These are phyloP conservation scores for Stichodactyla helianthus DNA, from an alignment of 64 coral and sea anemone genomes.

Conservation along the genomic window DNA sequence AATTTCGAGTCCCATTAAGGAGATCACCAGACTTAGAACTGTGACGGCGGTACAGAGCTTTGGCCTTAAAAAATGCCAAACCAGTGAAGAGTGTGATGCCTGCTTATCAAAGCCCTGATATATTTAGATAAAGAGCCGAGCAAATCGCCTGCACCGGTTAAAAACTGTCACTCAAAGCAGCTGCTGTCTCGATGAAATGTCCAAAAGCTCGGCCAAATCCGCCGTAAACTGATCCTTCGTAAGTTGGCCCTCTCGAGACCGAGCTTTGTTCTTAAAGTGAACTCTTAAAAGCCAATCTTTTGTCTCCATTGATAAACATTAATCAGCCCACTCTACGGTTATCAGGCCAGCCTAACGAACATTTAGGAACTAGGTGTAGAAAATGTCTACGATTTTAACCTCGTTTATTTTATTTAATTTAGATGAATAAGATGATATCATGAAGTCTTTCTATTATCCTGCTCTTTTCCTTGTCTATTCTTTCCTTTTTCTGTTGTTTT, in stretches of 20 bases:
- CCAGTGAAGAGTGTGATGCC: not conserved
- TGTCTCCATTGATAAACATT: slow-evolving; percentile 66
- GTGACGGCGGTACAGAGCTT: not conserved
- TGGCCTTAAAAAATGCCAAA: not conserved
- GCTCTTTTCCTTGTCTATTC: not conserved
- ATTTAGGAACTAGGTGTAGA: slow-evolving; percentile 5
- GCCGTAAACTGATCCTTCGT: slow-evolving; percentile 44
- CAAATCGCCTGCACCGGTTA: not conserved
- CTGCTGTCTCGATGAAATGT: slow-evolving; percentile 15
- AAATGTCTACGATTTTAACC: slow-evolving; percentile 22
- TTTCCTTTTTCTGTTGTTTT: not conserved
- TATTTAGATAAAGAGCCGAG: slow-evolving; percentile 21
- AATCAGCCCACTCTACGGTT: slow-evolving; percentile 18
- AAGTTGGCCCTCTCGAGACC: slow-evolving; percentile 23
- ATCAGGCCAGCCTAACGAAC: slow-evolving; percentile 31
- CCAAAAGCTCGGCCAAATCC: slow-evolving; percentile 20
- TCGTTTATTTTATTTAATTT: slow-evolving; percentile 3
- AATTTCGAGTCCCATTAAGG: slow-evolving; percentile 5
- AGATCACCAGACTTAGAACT: slow-evolving; percentile 11
- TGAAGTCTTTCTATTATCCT: not conserved
- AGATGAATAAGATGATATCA: slow-evolving; percentile 20
- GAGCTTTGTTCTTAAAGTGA: slow-evolving; percentile 45
- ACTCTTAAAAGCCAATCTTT: slow-evolving; percentile 78
- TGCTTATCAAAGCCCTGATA: slow-evolving; percentile 13
- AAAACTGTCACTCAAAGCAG: not conserved